phyloP scores from a whole-genome alignment of 2,113 vertebrate genomes.

The Mobula birostris region DNA sequence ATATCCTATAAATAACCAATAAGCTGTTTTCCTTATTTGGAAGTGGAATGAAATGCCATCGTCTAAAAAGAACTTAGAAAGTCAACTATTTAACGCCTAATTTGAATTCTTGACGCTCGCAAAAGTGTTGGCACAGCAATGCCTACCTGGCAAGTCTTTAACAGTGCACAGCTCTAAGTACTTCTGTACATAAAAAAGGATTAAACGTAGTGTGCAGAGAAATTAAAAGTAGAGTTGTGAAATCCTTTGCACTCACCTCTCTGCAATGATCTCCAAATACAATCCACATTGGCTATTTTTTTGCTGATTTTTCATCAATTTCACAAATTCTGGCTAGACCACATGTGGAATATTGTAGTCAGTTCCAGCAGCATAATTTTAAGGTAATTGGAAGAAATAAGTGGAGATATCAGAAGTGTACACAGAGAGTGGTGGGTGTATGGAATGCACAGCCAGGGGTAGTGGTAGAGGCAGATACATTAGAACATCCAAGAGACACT shows the following conservation, averaged over 20 bases:
- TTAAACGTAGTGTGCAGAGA: neutral
- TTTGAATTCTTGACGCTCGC: conserved; percentile 15
- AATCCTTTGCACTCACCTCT: neutral
- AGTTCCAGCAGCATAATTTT: no score
- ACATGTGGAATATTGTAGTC: no score
- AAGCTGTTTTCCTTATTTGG: conserved; percentile 26
- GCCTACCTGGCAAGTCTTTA: neutral
- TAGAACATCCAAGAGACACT: no score
- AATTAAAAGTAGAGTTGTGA: neutral
- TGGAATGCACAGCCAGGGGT: no score
- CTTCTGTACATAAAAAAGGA: neutral
- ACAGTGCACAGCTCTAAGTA: neutral
- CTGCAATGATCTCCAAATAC: neutral
- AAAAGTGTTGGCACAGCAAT: neutral
- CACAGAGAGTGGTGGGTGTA: no score
- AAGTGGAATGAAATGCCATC: neutral
- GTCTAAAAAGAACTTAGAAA: conserved; percentile 6
- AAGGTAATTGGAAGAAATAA: no score
- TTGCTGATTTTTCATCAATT: neutral
- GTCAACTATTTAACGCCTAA: conserved; percentile 19
- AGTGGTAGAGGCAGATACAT: no score
- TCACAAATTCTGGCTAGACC: no score
- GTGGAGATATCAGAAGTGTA: no score
- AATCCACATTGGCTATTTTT: neutral
- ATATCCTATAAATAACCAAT: conserved; percentile 19